Evolutionary conservation across 2,113 vertebrate genomes (phyloP), one percentile per base, ranked within the genome.

Genomic region (Recurvirostra avosetta): DNA sequence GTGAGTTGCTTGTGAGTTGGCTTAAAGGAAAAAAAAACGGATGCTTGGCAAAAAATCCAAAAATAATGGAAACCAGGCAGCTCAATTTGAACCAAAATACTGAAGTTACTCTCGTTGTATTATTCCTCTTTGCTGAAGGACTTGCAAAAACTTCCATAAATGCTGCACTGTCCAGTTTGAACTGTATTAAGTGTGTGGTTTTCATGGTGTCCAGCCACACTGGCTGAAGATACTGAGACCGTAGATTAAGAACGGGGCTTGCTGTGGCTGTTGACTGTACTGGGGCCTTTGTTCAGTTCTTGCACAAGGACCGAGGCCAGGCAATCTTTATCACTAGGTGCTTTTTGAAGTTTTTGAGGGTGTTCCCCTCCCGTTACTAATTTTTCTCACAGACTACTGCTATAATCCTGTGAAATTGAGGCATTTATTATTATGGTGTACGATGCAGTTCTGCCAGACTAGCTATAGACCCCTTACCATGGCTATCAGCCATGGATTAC

Each of bases 191-290:
- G 19, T 68, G 53, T 47, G 32, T 32, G 14, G 13, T 70, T 47
- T 43, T 47, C 4, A 1, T 43, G 26, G 26, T 50, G 23, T 43
- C 29, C 26, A 70, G 23, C 71, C 34, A 11, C 27, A 2, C 29
- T 45, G 52, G 19, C 73, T 85, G n/a, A 63, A 55, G 63, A 38
- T 38, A 6, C 27, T 62, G 67, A 66, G 43, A 47, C 40, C 5
- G 4, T 2, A 23, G 38, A 12, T 62, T 11, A 30, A 9, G 22
- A 47, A 32, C 29, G 45, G 17, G 50, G 15, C 22, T 43, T 72
- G 14, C 47, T 50, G 26, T n/a, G 47, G n/a, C 45, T 21, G 9
- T 26, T 0, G 0, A 1, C n/a, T 41, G 2, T 36, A 4, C 11
- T 12, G 36, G 12, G 5, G 20, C 5, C 32, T 93, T 70, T 38